Evolutionary conservation across 2,888 invertebrate genomes (phyloP), one percentile per base, ranked within the genome.

Genomic region (Apamea anceps): DNA sequence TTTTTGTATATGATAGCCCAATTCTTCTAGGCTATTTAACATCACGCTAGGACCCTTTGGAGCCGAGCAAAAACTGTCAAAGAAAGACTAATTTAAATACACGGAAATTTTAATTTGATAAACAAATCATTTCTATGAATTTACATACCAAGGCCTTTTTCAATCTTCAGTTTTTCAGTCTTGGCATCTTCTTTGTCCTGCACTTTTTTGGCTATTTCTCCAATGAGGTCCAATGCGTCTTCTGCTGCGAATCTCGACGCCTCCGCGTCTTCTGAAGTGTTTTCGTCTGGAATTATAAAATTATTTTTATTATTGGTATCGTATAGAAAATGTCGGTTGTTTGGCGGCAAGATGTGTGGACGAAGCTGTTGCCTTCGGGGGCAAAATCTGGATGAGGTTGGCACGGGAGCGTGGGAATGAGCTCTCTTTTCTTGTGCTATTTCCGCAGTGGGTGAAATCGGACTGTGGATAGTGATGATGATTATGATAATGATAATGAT

Each of bases 221-320:
- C 96, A 10, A 97, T 93, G 15, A 96, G 92, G 57, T 93, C 93
- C 18, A 97, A 81, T 0, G 97, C 95, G 78, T 96, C 95, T 85
- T 97, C 95, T 0, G 95, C 93, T 0, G 96, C 96, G 85, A 97
- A 97, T 57, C 95, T 93, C 1, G 95, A 93, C 0, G 97, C 96
- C 60, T 97, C 96, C 0, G 90, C 94, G 15, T 95, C 95, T 88
- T 97, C 97, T 0, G 68, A 57, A 12, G 65, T 84, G 1, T n/a
- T 84, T 81, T 81, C 81, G 13, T 81, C 81, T 81, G 84, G 13
- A 70, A 81, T 32, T 6, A 25, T 42, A 51, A 42, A 18, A 37
- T 32, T n/a, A 3, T 37, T 32, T 32, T 71, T 32, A 18, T 6
- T 32, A 51, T 32, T 51, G 32, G 25, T 32, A 45, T 21, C 42